Conservation (phyloP, 2,888 invertebrate genomes). For the Archaeoteleia sp. region DNA sequence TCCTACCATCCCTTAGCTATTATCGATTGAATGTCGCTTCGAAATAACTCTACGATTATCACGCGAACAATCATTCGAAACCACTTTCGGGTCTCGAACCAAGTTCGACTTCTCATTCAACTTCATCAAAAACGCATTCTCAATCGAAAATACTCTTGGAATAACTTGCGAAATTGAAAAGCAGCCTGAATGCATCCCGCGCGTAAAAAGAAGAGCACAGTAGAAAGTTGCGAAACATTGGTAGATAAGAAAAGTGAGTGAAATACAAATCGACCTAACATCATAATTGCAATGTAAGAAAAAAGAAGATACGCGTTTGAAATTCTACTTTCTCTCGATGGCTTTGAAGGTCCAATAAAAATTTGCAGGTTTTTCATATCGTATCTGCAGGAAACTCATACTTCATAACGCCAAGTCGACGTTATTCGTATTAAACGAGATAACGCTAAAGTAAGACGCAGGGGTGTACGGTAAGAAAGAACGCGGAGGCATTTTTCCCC, state of each 20-base stretch:
- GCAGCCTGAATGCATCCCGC: too few relatives aligned
- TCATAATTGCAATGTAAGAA: too few relatives aligned
- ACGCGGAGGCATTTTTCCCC: slow-evolving; percentile 15
- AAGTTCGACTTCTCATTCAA: too few relatives aligned
- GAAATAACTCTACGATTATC: too few relatives aligned
- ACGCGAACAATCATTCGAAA: too few relatives aligned
- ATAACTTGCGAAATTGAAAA: too few relatives aligned
- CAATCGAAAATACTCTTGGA: too few relatives aligned
- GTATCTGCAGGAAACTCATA: slow-evolving; percentile 13
- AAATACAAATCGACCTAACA: too few relatives aligned
- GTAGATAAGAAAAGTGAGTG: not conserved
- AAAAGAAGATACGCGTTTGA: not conserved
- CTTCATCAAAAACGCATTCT: too few relatives aligned
- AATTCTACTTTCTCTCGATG: not conserved
- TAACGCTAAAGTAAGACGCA: slow-evolving; percentile 12
- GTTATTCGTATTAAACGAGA: slow-evolving; percentile 30
- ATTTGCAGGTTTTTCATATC: slow-evolving; percentile 13
- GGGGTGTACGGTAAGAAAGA: slow-evolving; percentile 24
- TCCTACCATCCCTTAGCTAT: too few relatives aligned
- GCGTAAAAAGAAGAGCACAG: not conserved
- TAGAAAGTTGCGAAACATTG: not conserved
- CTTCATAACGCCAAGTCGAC: slow-evolving; percentile 9
- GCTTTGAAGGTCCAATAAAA: slow-evolving; percentile 20
- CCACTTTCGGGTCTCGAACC: too few relatives aligned
- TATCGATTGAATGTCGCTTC: too few relatives aligned